Base-by-base conservation (phyloP, 2,113 vertebrate species). In the Platichthys flesus region DNA sequence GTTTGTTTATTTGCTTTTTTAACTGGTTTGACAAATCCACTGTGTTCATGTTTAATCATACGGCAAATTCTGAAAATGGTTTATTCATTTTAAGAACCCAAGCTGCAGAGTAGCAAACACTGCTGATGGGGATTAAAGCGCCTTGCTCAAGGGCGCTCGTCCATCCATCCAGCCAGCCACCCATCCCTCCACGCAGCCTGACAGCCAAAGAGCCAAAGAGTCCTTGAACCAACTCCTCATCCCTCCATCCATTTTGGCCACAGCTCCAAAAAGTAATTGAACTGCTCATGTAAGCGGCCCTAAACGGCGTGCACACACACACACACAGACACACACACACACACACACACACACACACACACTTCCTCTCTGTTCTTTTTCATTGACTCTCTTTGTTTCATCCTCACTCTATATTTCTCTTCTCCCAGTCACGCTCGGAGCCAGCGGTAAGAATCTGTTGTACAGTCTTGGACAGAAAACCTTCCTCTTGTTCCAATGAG, bases 141-240 rank as follows among this genome's bases (percentile, higher is more conserved):
- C 79, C 73, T 84, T 84, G 82, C 84, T 87, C 80, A 89, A 80
- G 78, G 83, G 89, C 69, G 81, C 84, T 79, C 76, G 55, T 88
- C 69, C 74, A 71, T 80, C 47, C 68, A 70, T 45, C 62, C 52
- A 76, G 5, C 47, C 65, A 79, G 16, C 58, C 52, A 71, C 58
- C 75, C 76, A 57, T 81, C 75, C 80, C 67, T 73, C 73, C 69
- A 35, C 14, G 24, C 56, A 40, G 77, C 64, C 59, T 67, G 71
- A 70, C 74, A 84, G 78, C 71, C 80, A 85, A 65, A 74, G 78
- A 86, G 74, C 76, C 84, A 28, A 81, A 79, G 71, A 86, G 86
- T 79, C 83, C 85, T 91, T 87, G 86, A 90, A 87, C 69, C 75
- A 67, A 59, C 49, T 20, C 9, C 59, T 58, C 78, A 59, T 87